Percentiles rank a stretch among this genome's conserved stretches.
Conservation (phyloP, 1,140 invertebrate species). For the Heliconius hermathena region DNA sequence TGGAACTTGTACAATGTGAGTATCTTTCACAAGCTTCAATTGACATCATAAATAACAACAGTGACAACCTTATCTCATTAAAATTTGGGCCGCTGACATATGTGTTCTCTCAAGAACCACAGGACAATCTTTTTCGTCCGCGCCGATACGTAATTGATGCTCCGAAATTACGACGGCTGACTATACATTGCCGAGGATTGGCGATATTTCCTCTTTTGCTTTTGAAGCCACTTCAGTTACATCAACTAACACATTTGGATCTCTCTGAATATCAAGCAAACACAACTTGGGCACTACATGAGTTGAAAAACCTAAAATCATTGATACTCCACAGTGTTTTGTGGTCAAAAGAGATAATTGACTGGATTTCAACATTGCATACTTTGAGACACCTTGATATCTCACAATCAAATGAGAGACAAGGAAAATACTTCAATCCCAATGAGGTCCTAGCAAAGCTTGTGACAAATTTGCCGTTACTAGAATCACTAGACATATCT, state of each 20-base stretch:
- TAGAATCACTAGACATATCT: constrained; percentile 94
- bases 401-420: constrained; percentile 86
- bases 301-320: constrained; percentile 86
- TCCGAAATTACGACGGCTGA: constrained; percentile 85
- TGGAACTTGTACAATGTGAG: constrained; percentile 88
- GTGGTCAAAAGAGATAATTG: constrained; percentile 61
- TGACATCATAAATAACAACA: constrained; percentile 82
- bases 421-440: constrained; percentile 85
- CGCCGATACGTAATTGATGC: constrained; percentile 83
- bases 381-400: constrained; percentile 90
- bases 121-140: constrained; percentile 47
- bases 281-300: constrained; percentile 82
- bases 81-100: constrained; percentile 62
- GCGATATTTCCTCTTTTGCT: constrained; percentile 82
- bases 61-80: constrained; percentile 77
- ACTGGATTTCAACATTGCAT: constrained; percentile 82
- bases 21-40: constrained; percentile 84
- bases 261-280: constrained; percentile 87
- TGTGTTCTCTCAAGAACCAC: constrained; percentile 50
- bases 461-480: constrained; percentile 87
- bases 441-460: constrained; percentile 86
- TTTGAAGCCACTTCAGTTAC: constrained; percentile 82
- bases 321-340: constrained; percentile 90
- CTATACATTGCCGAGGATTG: constrained; percentile 82
- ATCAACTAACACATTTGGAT: constrained; percentile 88